Percentiles rank a stretch among this genome's conserved stretches.
These are phyloP conservation scores for Gyrodactylus salaris DNA, from an alignment of 1,140 invertebrate genomes.

Conservation along the genomic window DNA sequence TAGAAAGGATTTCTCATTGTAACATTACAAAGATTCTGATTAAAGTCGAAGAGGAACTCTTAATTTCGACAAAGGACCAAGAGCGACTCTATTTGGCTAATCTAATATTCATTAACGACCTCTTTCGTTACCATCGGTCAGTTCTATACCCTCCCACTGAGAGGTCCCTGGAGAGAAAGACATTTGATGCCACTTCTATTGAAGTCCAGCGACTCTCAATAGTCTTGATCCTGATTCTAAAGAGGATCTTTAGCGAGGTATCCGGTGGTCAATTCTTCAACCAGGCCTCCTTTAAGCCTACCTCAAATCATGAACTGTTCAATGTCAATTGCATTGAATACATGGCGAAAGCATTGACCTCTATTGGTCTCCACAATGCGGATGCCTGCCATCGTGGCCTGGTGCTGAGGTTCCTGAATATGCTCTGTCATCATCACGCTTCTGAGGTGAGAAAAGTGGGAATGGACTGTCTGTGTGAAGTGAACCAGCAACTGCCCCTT, in stretches of 20 bases:
- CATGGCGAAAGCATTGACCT: background rate
- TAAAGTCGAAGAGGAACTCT: background rate
- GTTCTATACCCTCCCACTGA: background rate
- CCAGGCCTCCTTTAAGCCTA: background rate
- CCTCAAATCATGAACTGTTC: background rate
- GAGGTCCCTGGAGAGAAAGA: background rate
- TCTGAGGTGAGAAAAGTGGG: background rate
- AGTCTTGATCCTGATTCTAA: background rate
- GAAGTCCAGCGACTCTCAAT: background rate
- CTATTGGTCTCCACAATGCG: background rate
- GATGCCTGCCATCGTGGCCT: background rate
- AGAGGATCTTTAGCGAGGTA: background rate
- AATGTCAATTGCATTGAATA: background rate
- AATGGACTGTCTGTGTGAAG: background rate
- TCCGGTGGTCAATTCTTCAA: background rate
- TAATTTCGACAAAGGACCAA: background rate
- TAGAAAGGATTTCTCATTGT: background rate
- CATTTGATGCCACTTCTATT: background rate
- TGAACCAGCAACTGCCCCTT: background rate
- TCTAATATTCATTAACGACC: background rate
- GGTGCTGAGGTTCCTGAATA: background rate
- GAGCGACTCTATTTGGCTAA: background rate
- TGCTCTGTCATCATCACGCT: background rate
- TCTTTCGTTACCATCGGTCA: background rate
- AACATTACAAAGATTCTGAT: background rate